These are phyloP conservation scores for Epirrita christyi DNA, from an alignment of 2,888 invertebrate genomes.

Conservation along the genomic window DNA sequence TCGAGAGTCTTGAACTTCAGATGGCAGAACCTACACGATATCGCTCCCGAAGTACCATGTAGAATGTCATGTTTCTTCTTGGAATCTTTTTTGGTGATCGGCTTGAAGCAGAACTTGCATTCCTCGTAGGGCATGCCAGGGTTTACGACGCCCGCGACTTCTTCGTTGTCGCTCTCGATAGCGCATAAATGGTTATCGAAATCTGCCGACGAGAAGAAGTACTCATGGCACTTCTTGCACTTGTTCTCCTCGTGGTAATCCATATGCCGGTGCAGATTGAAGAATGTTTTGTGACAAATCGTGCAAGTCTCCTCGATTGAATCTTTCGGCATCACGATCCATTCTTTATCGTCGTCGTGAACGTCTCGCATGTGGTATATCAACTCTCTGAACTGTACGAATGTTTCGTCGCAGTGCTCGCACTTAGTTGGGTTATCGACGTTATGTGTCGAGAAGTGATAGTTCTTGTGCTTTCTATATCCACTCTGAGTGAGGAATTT, in stretches of 20 bases:
- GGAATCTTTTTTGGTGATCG: conserved; percentile 65
- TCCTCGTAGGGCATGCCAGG: conserved; percentile 65
- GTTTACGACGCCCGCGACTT: conserved; percentile 40
- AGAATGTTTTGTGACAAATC: conserved; percentile 75
- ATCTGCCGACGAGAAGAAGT: conserved; percentile 70
- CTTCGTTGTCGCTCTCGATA: conserved; percentile 76
- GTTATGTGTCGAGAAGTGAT: conserved; percentile 70
- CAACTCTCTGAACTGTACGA: conserved; percentile 81
- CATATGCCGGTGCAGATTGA: conserved; percentile 73
- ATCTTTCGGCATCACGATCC: conserved; percentile 75
- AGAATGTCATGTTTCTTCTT: conserved; percentile 67
- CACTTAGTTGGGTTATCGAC: conserved; percentile 76
- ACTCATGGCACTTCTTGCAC: conserved; percentile 78
- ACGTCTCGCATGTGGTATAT: conserved; percentile 78
- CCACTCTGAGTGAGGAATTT: conserved; percentile 79
- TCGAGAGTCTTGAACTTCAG: conserved; percentile 79
- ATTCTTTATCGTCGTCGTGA: conserved; percentile 76
- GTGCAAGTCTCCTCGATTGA: conserved; percentile 70
- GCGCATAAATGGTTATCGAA: conserved; percentile 75
- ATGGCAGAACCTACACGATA: conserved; percentile 78
- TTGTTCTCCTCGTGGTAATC: conserved; percentile 77
- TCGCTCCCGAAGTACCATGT: conserved; percentile 72
- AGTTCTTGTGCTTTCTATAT: conserved; percentile 80
- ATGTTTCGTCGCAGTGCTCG: conserved; percentile 83
- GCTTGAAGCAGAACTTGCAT: conserved; percentile 79